Base-by-base conservation (phyloP, 2,113 vertebrate genomes). In the Epinephelus lanceolatus region DNA sequence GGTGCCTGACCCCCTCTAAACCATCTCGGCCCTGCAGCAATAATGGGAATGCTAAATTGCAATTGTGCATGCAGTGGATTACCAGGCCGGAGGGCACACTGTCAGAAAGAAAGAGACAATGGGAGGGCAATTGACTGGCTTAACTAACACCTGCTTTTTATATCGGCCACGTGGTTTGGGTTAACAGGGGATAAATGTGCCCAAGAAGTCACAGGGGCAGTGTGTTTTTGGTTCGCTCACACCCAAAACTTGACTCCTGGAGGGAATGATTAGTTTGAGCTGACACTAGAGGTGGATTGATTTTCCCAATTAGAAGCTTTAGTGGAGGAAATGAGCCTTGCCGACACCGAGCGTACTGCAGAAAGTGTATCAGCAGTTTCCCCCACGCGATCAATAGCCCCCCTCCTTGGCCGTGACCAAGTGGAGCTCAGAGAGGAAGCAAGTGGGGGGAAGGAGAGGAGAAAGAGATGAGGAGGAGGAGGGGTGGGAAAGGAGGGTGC, bases 41-140 rank as follows among this genome's bases (percentile, higher is more conserved):
- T 90, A 94, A 92, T 89, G 88, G 86, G 87, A 91, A 80, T 81
- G 88, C 90, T 92, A 84, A 89, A 93, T 85, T 91, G 88, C 91
- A 90, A 23, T 85, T 90, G 91, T 93, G 87, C 49, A 30, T 78
- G 86, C 86, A 25, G 63, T 91, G 91, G 92, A 91, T 91, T 91
- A 91, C 84, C 75, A 78, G 78, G 27, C 83, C 82, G 70, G 74
- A 53, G 76, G 84, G 71, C 76, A 83, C 80, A 81, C 51, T 84
- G 88, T 87, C 78, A 62, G 74, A 85, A 73, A 72, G 80, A 66
- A 75, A 19, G 49, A 63, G 66, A 91, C 86, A 89, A 90, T 79
- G 66, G 59, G 49, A 51, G 45, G 52, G 80, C 69, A 86, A 88
- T 87, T 76, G 76, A 81, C 68, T 33, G 81, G 79, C 81, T 88